Evolutionary conservation across 2,797 vertebrate species (phyloP).

Genomic region (Potorous gilbertii): DNA sequence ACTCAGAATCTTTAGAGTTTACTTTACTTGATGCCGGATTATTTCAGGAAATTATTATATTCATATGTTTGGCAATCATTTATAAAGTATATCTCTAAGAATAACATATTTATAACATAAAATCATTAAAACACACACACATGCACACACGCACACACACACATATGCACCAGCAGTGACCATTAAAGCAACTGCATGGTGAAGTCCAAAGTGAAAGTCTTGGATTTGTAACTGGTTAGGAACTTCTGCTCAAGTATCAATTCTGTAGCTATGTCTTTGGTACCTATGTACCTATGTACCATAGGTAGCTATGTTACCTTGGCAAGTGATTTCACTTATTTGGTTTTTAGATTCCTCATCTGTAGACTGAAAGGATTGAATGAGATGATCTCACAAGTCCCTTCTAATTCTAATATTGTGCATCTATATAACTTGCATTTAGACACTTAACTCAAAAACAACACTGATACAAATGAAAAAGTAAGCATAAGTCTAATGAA

Average conservation of each 20-base stretch:
- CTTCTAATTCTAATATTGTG: background rate
- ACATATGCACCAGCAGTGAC: background rate
- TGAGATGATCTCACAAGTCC: background rate
- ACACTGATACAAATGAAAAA: background rate
- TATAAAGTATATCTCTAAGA: slow-evolving; percentile 30
- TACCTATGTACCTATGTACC: too few species aligned
- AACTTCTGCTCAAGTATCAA: background rate
- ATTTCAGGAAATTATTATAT: slow-evolving; percentile 2
- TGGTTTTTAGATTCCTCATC: background rate
- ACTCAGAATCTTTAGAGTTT: slow-evolving; percentile 21
- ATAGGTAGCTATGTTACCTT: background rate
- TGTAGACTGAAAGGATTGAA: background rate
- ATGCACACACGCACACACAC: too few species aligned
- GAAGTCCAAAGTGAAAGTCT: background rate
- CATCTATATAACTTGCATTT: background rate
- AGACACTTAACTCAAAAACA: background rate
- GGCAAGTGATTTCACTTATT: background rate
- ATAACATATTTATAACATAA: slow-evolving; percentile 16
- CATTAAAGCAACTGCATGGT: background rate
- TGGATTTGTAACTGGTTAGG: background rate
- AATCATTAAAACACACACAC: background rate
- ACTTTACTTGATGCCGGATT: slow-evolving; percentile 35
- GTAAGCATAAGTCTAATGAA: background rate
- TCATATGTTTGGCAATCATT: slow-evolving; percentile 13
- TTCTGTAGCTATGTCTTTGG: background rate